Evolutionary conservation across 2,113 vertebrate genomes (phyloP).

Genomic region (Orthonyx spaldingii): DNA sequence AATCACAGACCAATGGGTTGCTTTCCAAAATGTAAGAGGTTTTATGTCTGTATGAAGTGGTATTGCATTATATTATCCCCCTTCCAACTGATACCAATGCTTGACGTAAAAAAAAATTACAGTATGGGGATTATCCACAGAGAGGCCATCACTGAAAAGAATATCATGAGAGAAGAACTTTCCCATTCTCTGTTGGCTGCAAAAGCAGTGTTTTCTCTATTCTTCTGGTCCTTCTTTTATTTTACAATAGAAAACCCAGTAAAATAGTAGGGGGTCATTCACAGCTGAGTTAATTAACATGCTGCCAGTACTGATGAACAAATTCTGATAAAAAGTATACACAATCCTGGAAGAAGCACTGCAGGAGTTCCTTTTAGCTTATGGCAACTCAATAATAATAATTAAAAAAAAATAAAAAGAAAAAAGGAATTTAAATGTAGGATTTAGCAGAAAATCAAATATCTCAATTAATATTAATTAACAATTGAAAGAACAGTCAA

Average conservation of each 20-base stretch:
- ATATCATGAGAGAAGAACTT: not conserved
- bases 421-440: not conserved
- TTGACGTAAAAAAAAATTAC: not conserved
- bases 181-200: not conserved
- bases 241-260: not conserved
- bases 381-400: not conserved
- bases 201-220: not conserved
- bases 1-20: not conserved
- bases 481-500: not conserved
- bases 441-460: not conserved
- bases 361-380: not conserved
- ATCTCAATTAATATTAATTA: not conserved
- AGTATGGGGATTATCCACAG: not conserved
- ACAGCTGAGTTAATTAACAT: slow-evolving; percentile 26
- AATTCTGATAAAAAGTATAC: not conserved
- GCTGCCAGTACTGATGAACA: not conserved
- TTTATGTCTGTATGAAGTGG: not conserved
- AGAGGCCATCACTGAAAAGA: not conserved
- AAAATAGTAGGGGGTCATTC: not conserved
- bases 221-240: not conserved
- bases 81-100: not conserved
- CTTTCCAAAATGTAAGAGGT: not conserved
- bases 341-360: not conserved
- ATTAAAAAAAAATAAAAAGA: too few relatives aligned
- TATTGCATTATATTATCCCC: not conserved